Conservation (phyloP, 2,888 invertebrate genomes). For the Gisinianus flammeolus region DNA sequence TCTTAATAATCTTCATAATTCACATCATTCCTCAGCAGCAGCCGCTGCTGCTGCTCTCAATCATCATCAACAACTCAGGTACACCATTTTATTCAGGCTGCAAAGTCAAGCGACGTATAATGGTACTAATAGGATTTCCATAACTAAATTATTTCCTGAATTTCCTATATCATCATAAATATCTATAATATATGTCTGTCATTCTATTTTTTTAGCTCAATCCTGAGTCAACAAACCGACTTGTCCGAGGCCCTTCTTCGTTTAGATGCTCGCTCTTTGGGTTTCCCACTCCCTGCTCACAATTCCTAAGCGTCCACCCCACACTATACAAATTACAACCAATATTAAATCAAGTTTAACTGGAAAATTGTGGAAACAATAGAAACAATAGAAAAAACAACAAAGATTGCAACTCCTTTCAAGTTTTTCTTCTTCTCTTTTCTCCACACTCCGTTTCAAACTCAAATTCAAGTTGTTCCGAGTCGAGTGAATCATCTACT, state of each 20-base stretch:
- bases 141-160: too few relatives aligned
- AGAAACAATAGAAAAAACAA: neutral
- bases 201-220: slow-evolving; percentile 55
- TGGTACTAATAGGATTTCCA: too few relatives aligned
- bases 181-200: too few relatives aligned
- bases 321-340: too few relatives aligned
- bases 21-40: slow-evolving; percentile 45
- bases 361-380: neutral
- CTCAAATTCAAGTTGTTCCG: too few relatives aligned
- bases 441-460: too few relatives aligned
- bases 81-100: too few relatives aligned
- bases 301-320: slow-evolving; percentile 58
- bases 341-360: too few relatives aligned
- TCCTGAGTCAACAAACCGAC: slow-evolving; percentile 56
- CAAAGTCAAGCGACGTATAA: too few relatives aligned
- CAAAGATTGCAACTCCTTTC: neutral
- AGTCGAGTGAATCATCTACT: too few relatives aligned
- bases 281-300: slow-evolving; percentile 58
- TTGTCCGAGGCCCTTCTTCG: slow-evolving; percentile 57
- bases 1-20: slow-evolving; percentile 51
- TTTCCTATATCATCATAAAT: too few relatives aligned
- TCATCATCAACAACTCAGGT: slow-evolving; percentile 58
- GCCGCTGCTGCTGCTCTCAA: slow-evolving; percentile 49
- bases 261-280: slow-evolving; percentile 55
- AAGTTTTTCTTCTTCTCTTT: neutral